Evolutionary conservation across 2,888 invertebrate species (phyloP).

Genomic region (Noctua pronuba): DNA sequence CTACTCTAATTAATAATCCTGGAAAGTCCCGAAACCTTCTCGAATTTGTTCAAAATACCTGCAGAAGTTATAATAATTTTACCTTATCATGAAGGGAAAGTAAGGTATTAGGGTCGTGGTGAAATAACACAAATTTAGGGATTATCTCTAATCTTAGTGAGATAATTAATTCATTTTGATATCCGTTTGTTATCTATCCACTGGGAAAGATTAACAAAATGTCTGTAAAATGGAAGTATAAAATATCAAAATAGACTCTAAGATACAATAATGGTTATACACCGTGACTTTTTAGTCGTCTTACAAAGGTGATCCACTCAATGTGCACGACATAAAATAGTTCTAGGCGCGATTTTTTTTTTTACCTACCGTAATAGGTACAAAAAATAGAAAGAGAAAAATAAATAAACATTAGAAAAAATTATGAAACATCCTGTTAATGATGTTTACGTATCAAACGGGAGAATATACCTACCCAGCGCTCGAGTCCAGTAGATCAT

Average conservation of each 20-base stretch:
- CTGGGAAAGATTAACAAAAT: conserved; percentile 25
- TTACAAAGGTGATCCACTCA: no score
- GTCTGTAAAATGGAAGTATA: conserved; percentile 4
- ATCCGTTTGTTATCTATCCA: conserved; percentile 25
- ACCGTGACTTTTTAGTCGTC: no score
- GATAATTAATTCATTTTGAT: conserved; percentile 30
- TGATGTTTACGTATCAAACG: no score
- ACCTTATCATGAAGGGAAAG: conserved; percentile 42
- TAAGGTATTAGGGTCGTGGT: conserved; percentile 29
- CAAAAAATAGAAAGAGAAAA: no score
- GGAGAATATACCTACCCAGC: no score
- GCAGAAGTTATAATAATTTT: conserved; percentile 34
- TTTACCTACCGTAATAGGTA: no score
- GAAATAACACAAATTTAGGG: conserved; percentile 39
- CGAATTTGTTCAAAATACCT: conserved; percentile 6
- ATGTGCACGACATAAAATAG: no score
- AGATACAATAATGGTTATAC: neutral
- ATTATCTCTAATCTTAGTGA: conserved; percentile 39
- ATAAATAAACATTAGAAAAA: no score
- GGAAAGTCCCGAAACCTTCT: neutral
- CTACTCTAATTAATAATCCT: conserved; percentile 9
- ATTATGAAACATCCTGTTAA: no score
- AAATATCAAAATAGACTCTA: neutral
- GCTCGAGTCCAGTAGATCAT: no score
- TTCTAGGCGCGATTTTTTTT: no score